A percentile compares a stretch with the other conserved stretches of the same genome.
These are phyloP conservation scores for Chirona hameri DNA, from an alignment of 2,888 invertebrate genomes.

Conservation along the genomic window DNA sequence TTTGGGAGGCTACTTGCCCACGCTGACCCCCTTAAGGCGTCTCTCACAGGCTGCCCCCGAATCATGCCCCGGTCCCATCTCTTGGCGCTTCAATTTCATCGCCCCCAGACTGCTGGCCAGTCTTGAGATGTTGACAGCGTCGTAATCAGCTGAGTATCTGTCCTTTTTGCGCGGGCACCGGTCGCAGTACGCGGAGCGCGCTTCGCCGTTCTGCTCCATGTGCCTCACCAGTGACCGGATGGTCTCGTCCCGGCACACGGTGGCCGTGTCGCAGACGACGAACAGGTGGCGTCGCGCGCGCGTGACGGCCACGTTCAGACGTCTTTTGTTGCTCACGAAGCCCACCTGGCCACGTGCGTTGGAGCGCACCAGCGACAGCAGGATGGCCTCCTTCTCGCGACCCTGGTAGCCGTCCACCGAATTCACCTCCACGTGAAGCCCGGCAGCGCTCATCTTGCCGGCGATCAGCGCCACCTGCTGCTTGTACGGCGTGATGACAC, in stretches of 20 bases:
- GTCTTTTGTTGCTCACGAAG: conserved; percentile 54
- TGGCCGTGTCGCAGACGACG: conserved; percentile 53
- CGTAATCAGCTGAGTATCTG: too few species aligned
- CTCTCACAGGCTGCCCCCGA: too few species aligned
- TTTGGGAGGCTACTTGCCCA: too few species aligned
- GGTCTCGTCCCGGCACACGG: conserved; percentile 50
- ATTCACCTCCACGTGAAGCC: conserved; percentile 50
- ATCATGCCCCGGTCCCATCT: too few species aligned
- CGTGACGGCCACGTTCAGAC: conserved; percentile 59
- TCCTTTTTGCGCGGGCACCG: too few species aligned
- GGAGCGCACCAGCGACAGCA: conserved; percentile 58
- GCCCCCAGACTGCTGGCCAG: too few species aligned
- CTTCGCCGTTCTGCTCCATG: conserved; percentile 49
- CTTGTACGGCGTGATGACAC: conserved; percentile 57
- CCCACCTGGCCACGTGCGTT: conserved; percentile 53
- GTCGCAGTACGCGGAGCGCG: too few species aligned
- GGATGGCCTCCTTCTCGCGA: conserved; percentile 57
- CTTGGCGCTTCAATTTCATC: too few species aligned
- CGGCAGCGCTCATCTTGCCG: conserved; percentile 44
- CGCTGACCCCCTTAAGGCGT: too few species aligned
- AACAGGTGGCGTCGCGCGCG: conserved; percentile 55
- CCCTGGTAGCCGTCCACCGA: conserved; percentile 61
- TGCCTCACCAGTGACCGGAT: conserved; percentile 51
- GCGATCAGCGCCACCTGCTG: conserved; percentile 52
- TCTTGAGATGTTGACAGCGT: too few species aligned